A percentile compares a stretch with the other conserved stretches of the same genome.
phyloP scores from a whole-genome alignment of 2,113 vertebrate genomes.

The Rhineura floridana region DNA sequence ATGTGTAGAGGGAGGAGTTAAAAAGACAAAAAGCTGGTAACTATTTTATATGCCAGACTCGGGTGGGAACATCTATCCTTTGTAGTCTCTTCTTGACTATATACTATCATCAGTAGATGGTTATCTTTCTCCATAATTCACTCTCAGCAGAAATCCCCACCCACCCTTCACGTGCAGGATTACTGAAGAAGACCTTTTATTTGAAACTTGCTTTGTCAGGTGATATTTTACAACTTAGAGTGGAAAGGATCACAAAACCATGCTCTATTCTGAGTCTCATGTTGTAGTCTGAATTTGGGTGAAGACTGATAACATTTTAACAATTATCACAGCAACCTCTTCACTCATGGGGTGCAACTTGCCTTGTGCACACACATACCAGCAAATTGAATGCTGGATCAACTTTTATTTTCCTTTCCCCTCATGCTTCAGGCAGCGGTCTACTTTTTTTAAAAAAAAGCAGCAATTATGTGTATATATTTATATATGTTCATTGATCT shows the following conservation, averaged over 20 bases:
- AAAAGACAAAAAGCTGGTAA: neutral
- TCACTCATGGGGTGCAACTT: neutral
- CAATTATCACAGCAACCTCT: neutral
- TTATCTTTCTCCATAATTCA: conserved; percentile 17
- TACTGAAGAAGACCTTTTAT: neutral
- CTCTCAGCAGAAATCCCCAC: conserved; percentile 17
- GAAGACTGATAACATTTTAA: conserved; percentile 1
- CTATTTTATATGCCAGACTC: neutral
- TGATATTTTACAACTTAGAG: neutral
- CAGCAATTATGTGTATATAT: neutral
- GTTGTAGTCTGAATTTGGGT: neutral
- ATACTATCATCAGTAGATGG: neutral
- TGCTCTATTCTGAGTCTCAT: neutral
- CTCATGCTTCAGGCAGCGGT: neutral
- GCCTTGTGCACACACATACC: neutral
- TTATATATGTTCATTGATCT: neutral
- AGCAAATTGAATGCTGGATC: neutral
- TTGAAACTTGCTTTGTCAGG: conserved; percentile 15
- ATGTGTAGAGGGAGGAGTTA: neutral
- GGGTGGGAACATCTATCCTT: neutral
- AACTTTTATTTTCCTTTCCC: neutral
- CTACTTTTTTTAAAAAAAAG: neutral
- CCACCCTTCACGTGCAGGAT: neutral
- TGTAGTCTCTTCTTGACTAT: conserved; percentile 1
- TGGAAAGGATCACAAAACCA: neutral